Conservation (phyloP, 2,113 vertebrate species). For the Poecilia latipinna region DNA sequence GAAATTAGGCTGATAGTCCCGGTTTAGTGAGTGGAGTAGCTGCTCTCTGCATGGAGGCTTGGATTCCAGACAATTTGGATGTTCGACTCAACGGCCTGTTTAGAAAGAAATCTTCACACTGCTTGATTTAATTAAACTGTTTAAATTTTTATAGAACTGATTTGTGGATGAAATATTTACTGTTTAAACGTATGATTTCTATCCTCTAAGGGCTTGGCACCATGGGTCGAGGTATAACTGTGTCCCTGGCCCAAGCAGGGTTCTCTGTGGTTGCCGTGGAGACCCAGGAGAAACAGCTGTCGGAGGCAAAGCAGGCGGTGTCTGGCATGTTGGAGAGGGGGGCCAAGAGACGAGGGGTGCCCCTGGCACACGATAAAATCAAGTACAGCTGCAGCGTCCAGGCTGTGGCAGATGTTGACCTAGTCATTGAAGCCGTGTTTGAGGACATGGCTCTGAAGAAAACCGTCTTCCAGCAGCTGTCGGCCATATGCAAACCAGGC, state of each 20-base stretch:
- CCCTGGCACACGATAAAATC: constrained; percentile 60
- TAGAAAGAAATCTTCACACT: constrained; percentile 2
- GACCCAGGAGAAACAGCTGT: constrained; percentile 82
- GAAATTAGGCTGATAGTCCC: too few relatives aligned
- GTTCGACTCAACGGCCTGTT: too few relatives aligned
- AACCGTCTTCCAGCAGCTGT: constrained; percentile 85
- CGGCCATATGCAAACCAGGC: constrained; percentile 81
- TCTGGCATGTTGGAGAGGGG: constrained; percentile 80
- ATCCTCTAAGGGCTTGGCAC: constrained; percentile 87
- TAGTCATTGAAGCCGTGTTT: constrained; percentile 93
- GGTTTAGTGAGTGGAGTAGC: too few relatives aligned
- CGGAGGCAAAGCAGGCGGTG: constrained; percentile 77
- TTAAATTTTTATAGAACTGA: neutral
- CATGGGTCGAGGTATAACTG: constrained; percentile 91
- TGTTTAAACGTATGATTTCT: constrained; percentile 16
- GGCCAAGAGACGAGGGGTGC: constrained; percentile 70
- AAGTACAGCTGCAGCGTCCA: constrained; percentile 79
- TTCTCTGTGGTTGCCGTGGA: constrained; percentile 89
- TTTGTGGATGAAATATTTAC: neutral
- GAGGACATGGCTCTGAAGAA: constrained; percentile 90
- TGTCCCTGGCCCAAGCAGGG: constrained; percentile 83
- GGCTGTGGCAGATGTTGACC: constrained; percentile 79
- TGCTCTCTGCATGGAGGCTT: too few relatives aligned
- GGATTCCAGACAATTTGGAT: too few relatives aligned
- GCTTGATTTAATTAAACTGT: neutral